phyloP scores from a whole-genome alignment of 2,888 invertebrate species.

The Emmelina monodactyla region DNA sequence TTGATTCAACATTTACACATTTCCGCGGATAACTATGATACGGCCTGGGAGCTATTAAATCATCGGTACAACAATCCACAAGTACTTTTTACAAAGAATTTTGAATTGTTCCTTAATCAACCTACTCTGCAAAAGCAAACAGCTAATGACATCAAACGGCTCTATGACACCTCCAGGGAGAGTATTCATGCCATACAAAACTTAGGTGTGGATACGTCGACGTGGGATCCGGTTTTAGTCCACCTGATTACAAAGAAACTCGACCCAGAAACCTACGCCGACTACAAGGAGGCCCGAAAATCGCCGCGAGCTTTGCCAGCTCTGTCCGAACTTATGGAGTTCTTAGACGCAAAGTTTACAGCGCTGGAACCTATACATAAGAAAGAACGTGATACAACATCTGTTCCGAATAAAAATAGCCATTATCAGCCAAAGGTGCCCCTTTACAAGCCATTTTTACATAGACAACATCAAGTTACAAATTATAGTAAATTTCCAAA shows the following conservation, averaged over 20 bases:
- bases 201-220: conserved; percentile 13
- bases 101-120: conserved; percentile 12
- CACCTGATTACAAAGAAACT: conserved; percentile 2
- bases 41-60: conserved; percentile 13
- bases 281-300: conserved; percentile 2
- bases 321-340: not conserved
- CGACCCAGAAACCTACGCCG: not conserved
- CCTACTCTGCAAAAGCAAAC: conserved; percentile 8
- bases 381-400: not conserved
- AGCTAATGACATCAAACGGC: conserved; percentile 7
- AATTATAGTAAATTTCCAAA: too few species aligned
- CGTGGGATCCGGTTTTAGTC: conserved; percentile 12
- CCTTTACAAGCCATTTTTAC: conserved; percentile 5
- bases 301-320: conserved; percentile 2
- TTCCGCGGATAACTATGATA: conserved; percentile 14
- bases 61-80: conserved; percentile 13
- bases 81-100: conserved; percentile 14
- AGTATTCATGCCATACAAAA: conserved; percentile 15
- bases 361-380: not conserved
- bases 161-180: conserved; percentile 14
- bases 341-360: conserved; percentile 3
- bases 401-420: not conserved
- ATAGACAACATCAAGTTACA: not conserved
- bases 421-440: conserved; percentile 4
- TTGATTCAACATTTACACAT: conserved; percentile 15